Percentiles rank a stretch among this genome's conserved stretches.
phyloP scores from a whole-genome alignment of 2,113 vertebrate species.

The Chamaetylas fuelleborni region DNA sequence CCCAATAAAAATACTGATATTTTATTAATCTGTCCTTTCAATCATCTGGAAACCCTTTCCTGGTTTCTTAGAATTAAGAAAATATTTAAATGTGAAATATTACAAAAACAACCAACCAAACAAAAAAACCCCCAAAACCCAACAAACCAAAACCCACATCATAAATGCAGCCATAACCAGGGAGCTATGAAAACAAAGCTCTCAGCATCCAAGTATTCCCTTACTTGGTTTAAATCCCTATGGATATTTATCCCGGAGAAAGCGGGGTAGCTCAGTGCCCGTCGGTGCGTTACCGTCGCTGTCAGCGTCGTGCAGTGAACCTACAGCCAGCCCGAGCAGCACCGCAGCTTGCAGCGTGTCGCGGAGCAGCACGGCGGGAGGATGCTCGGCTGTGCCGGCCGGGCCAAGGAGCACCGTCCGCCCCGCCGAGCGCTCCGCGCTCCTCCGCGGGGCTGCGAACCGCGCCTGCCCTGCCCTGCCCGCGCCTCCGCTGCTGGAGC shows the following conservation, averaged over 20 bases:
- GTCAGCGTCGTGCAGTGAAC: fast-evolving
- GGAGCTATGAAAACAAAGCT: not conserved
- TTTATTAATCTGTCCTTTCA: not conserved
- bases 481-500: too few relatives aligned
- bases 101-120: not conserved
- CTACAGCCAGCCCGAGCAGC: not conserved
- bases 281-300: fast-evolving
- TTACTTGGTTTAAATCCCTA: not conserved
- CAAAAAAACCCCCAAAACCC: not conserved
- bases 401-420: not conserved
- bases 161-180: not conserved
- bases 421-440: not conserved
- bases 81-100: not conserved
- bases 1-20: not conserved
- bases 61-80: not conserved
- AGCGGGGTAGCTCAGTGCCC: not conserved
- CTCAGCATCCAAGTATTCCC: not conserved
- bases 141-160: not conserved
- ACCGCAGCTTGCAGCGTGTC: not conserved
- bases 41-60: not conserved
- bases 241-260: not conserved
- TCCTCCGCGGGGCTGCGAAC: too few relatives aligned
- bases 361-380: not conserved
- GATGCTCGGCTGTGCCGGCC: not conserved
- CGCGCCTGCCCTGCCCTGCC: too few relatives aligned